These are phyloP conservation scores for Hydroisotoma schaefferi DNA, from an alignment of 2,888 invertebrate genomes.

Conservation along the genomic window DNA sequence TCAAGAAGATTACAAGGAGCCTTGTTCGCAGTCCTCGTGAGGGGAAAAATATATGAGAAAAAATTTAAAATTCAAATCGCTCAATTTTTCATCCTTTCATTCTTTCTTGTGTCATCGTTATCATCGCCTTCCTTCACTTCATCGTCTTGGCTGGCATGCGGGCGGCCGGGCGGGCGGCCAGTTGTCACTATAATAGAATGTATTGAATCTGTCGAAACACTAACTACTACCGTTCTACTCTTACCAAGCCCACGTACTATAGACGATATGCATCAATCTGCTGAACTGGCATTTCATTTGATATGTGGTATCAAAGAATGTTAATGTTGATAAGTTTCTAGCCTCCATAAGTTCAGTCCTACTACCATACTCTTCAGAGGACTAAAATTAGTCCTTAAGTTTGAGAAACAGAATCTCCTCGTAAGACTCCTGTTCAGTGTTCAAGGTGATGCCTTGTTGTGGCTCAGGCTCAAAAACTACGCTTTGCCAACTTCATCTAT, in stretches of 20 bases:
- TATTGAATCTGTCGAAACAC: no score
- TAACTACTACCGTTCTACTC: no score
- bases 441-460: background rate
- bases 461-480: no score
- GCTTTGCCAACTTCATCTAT: no score
- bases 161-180: background rate
- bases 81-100: background rate
- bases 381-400: background rate
- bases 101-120: background rate
- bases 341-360: no score
- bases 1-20: background rate
- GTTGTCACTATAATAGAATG: no score
- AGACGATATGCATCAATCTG: background rate
- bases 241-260: background rate
- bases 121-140: background rate
- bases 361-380: no score
- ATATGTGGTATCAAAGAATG: background rate
- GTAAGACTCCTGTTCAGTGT: background rate
- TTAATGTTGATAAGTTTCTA: conserved; percentile 2
- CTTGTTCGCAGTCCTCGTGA: background rate
- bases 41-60: background rate
- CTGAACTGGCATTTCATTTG: conserved; percentile 4
- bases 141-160: background rate
- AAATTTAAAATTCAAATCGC: conserved; percentile 14
- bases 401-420: background rate